phyloP scores from a whole-genome alignment of 2,113 vertebrate species.

The Pristiophorus japonicus region DNA sequence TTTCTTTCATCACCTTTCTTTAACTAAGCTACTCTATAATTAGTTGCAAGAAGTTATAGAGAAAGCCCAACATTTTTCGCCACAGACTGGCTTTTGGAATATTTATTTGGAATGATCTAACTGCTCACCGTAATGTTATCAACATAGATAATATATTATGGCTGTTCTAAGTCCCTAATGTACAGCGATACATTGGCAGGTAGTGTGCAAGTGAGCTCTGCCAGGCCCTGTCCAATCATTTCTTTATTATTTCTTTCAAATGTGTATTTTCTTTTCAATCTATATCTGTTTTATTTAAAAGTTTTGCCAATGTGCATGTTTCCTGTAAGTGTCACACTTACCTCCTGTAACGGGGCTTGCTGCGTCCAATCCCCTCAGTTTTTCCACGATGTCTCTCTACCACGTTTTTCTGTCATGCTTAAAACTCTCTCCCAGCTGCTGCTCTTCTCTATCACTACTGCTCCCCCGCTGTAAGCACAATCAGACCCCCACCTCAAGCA shows the following conservation, averaged over 20 bases:
- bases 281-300: neutral
- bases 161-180: neutral
- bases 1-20: neutral
- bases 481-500: neutral
- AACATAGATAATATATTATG: neutral
- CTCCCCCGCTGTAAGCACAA: neutral
- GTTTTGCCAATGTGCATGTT: neutral
- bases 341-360: neutral
- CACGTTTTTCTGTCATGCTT: neutral
- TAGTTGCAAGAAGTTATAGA: neutral
- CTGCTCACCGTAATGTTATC: neutral
- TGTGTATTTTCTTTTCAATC: constrained; percentile 16
- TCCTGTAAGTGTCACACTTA: neutral
- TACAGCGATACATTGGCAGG: neutral
- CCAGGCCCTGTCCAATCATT: neutral
- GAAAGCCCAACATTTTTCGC: neutral
- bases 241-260: neutral
- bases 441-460: neutral
- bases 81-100: neutral
- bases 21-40: neutral
- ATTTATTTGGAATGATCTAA: neutral
- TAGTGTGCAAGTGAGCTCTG: neutral
- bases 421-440: neutral
- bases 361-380: neutral
- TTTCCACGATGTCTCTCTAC: neutral